A percentile compares a stretch with the other conserved stretches of the same genome.
Conservation (phyloP, 2,797 vertebrate genomes). For the Urosaurus nigricauda region DNA sequence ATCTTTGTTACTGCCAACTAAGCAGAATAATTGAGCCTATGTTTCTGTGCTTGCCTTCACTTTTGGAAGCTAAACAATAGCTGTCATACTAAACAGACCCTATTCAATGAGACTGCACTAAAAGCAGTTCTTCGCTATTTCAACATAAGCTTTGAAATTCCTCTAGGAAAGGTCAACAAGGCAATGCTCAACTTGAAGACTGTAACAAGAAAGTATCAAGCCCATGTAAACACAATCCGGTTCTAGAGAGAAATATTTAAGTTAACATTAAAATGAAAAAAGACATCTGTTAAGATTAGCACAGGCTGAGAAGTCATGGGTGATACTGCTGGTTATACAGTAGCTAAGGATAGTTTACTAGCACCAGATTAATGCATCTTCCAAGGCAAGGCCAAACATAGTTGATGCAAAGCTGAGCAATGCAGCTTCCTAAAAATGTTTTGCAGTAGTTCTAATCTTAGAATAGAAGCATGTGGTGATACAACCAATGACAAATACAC, state of each 20-base stretch:
- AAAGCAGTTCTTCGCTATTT: neutral
- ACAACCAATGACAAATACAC: constrained; percentile 7
- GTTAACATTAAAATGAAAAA: neutral
- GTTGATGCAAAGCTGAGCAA: constrained; percentile 4
- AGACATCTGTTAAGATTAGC: neutral
- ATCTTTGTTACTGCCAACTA: constrained; percentile 22
- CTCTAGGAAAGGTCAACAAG: constrained; percentile 16
- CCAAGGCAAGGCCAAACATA: neutral
- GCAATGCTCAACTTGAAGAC: neutral
- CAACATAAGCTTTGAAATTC: constrained; percentile 12
- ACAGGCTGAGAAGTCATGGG: neutral
- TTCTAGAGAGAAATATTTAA: neutral
- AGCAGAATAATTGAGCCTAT: constrained; percentile 20
- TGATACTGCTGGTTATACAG: neutral
- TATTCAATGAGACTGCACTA: neutral
- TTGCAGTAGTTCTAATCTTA: constrained; percentile 28
- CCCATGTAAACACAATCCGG: neutral
- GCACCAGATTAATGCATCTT: neutral
- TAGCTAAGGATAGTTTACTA: neutral
- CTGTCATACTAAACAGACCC: neutral
- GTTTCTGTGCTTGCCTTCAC: constrained; percentile 22
- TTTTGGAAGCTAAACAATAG: constrained; percentile 9
- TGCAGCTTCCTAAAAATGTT: neutral
- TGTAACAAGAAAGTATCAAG: neutral
- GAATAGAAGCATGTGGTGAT: neutral